phyloP scores from a whole-genome alignment of 2,113 vertebrate species.

The Apteryx mantelli region DNA sequence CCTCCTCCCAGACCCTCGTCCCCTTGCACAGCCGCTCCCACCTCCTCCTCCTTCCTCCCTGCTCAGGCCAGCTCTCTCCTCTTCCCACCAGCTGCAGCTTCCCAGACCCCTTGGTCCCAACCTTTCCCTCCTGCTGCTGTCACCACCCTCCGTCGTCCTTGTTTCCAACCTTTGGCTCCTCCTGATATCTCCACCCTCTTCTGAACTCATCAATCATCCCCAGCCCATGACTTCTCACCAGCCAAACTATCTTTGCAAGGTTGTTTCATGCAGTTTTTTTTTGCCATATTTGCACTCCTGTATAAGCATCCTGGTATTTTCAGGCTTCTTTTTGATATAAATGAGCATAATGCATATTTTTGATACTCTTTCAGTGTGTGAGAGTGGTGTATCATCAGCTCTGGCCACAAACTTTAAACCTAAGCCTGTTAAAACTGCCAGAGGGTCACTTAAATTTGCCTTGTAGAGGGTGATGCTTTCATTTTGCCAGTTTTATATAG shows the following conservation, averaged over 20 bases:
- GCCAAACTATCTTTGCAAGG: neutral
- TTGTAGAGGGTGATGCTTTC: neutral
- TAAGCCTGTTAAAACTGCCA: neutral
- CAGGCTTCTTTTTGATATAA: neutral
- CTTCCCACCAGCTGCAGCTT: neutral
- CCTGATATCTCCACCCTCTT: neutral
- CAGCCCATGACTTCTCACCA: rapidly evolving
- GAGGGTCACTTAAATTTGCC: neutral
- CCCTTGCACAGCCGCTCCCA: neutral
- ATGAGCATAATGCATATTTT: neutral
- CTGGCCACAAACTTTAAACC: neutral
- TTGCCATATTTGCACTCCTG: neutral
- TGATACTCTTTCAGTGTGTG: neutral
- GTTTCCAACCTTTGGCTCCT: neutral
- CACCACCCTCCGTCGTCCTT: neutral
- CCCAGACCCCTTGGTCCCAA: too few species aligned
- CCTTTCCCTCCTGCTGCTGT: too few species aligned
- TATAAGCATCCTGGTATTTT: neutral
- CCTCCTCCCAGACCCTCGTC: neutral
- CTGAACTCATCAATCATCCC: neutral
- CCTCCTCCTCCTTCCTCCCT: neutral
- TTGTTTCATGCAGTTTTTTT: neutral
- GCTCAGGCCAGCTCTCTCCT: neutral
- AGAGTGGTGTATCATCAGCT: neutral
- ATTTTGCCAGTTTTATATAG: neutral